Evolutionary conservation across 2,888 invertebrate genomes (phyloP), one percentile per base, ranked within the genome.

Genomic region (Yponomeuta malinellus): DNA sequence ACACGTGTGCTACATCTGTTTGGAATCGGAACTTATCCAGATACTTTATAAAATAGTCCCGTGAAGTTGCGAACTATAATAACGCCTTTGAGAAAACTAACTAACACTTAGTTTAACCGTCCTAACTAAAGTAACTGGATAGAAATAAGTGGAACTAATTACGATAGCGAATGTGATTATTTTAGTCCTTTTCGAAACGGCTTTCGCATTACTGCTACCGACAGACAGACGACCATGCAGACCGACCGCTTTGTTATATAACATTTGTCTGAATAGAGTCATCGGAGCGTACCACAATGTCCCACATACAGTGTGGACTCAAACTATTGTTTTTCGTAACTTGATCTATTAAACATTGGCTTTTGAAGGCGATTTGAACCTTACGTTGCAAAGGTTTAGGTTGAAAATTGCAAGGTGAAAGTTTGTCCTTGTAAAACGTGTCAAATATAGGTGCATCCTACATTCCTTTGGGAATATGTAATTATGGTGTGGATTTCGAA

Each of bases 231-330:
- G 52, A 29, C 68, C 48, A 5, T 12, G 15, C 10, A 29, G 68
- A 48, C 29, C 52, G 23, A 9, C 4, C 63, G 29, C 48, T 69
- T 70, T 71, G 75, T 85, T 90, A 86, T 88, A 90, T 89, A 87
- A 86, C 75, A 77, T 81, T 48, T 4, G 48, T n/a, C 69, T 88
- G 85, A 90, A 90, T 82, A 74, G 83, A 72, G 9, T 69, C 86
- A 80, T 33, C 83, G 43, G 78, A 76, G 72, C 89, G 86, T 81
- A 75, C 74, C 48, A 37, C 37, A 69, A 43, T 15, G 52, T 59
- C 52, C 52, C 15, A 59, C 52, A 59, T 59, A 12, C 52, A 59
- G 15, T 15, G 52, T 59, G 70, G 70, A 63, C 33, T 12, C 5
- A 29, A 37, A 48, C 63, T 70, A 63, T 70, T 70, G 70, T 70